Percentiles rank a stretch among this genome's conserved stretches.
Conservation (phyloP, 2,113 vertebrate species). For the Periophthalmodon schlosseri region DNA sequence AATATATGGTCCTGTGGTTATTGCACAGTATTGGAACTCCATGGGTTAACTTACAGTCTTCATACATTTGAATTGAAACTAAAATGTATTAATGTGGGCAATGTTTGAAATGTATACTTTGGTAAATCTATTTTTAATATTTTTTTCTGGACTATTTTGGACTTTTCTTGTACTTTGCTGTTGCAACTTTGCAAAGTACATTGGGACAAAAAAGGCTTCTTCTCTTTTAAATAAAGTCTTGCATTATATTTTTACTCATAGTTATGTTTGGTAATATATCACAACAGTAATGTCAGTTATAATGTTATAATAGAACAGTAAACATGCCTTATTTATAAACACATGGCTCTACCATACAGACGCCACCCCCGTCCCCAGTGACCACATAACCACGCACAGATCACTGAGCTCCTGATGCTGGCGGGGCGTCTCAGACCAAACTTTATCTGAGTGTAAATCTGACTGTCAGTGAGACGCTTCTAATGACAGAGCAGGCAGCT, state of each 20-base stretch:
- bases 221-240: too few relatives aligned
- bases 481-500: slow-evolving; percentile 70
- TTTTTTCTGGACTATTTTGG: too few relatives aligned
- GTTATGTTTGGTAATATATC: too few relatives aligned
- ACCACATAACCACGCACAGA: not conserved
- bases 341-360: not conserved
- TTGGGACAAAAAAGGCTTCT: too few relatives aligned
- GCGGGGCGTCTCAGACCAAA: slow-evolving; percentile 44
- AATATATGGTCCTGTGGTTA: not conserved
- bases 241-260: too few relatives aligned
- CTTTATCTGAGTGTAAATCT: slow-evolving; percentile 58
- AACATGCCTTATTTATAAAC: too few relatives aligned
- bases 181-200: too few relatives aligned
- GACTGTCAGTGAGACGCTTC: slow-evolving; percentile 58
- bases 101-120: too few relatives aligned
- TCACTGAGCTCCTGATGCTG: slow-evolving; percentile 38
- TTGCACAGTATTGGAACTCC: not conserved
- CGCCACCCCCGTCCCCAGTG: not conserved
- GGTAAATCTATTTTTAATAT: too few relatives aligned
- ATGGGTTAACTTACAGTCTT: not conserved
- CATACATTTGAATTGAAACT: not conserved
- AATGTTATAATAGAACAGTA: too few relatives aligned
- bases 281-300: too few relatives aligned
- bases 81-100: not conserved
- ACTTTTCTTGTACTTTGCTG: too few relatives aligned